These are phyloP conservation scores for Trematomus bernacchii DNA, from an alignment of 2,797 vertebrate genomes.

Conservation along the genomic window DNA sequence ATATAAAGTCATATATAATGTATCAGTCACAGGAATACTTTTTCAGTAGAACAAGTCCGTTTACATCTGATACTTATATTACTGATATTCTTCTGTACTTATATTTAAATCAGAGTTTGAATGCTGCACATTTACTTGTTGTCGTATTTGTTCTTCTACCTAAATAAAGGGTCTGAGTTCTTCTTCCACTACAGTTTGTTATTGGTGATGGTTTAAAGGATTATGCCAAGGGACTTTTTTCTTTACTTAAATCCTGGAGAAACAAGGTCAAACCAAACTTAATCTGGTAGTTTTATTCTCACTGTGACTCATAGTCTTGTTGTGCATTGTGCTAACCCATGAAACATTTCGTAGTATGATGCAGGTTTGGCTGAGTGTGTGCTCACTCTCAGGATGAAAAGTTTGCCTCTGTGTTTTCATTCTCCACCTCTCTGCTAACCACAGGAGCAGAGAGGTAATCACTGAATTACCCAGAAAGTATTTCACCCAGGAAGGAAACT, in stretches of 20 bases:
- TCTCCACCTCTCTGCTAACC: slow-evolving; percentile 51
- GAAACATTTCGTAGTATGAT: neutral
- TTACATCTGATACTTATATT: slow-evolving; percentile 6
- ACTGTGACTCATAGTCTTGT: neutral
- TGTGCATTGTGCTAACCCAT: neutral
- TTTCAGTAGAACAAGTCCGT: neutral
- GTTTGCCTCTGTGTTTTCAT: slow-evolving; percentile 52
- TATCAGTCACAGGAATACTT: neutral
- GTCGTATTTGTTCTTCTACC: neutral
- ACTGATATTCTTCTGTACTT: neutral
- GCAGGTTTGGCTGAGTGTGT: slow-evolving; percentile 16
- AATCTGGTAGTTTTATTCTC: neutral
- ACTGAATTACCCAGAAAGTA: slow-evolving; percentile 57
- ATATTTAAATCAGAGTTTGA: neutral
- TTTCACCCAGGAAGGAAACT: slow-evolving; percentile 78
- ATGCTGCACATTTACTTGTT: neutral
- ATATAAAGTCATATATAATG: neutral
- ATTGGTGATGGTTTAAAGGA: neutral
- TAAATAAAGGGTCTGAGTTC: neutral
- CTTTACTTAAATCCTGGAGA: too few relatives aligned
- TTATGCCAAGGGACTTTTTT: too few relatives aligned
- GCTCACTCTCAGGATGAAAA: slow-evolving; percentile 40
- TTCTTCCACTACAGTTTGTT: neutral
- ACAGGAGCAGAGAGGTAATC: neutral
- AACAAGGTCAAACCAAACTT: too few relatives aligned